Conservation (phyloP, 2,888 invertebrate species). For the Rutpela maculata region DNA sequence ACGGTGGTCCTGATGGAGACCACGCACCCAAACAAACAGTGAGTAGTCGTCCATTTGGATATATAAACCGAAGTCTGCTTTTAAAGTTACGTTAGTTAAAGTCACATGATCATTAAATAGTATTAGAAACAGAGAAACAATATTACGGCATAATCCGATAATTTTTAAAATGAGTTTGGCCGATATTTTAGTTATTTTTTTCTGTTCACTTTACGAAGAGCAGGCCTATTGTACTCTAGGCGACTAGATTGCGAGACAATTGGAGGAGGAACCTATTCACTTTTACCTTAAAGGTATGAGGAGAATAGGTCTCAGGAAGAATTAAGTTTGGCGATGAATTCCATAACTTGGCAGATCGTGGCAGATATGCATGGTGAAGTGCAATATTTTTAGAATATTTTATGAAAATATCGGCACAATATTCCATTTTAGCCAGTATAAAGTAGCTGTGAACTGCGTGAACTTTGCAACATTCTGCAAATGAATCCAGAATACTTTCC, state of each 20-base stretch:
- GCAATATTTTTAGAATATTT: background rate
- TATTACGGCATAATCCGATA: background rate
- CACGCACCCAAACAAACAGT: constrained; percentile 88
- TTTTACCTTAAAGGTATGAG: background rate
- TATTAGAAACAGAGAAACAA: background rate
- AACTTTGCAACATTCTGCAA: too few species aligned
- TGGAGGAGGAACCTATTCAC: background rate
- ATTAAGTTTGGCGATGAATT: background rate
- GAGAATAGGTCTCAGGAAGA: background rate
- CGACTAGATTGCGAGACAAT: background rate
- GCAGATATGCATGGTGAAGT: background rate
- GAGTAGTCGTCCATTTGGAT: constrained; percentile 74
- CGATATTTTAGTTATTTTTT: background rate
- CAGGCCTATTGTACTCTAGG: background rate
- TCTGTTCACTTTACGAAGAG: background rate
- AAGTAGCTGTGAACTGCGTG: background rate
- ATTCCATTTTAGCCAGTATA: too few species aligned
- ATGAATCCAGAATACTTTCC: too few species aligned
- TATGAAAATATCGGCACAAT: too few species aligned
- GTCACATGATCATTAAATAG: background rate
- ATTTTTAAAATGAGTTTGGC: background rate
- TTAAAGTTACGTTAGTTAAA: background rate
- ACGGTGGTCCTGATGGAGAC: constrained; percentile 84
- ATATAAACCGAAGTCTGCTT: constrained; percentile 52
- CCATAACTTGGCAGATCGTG: background rate